Evolutionary conservation across 2,888 invertebrate species (phyloP).

Genomic region (Scaptomyza caliginosa): DNA sequence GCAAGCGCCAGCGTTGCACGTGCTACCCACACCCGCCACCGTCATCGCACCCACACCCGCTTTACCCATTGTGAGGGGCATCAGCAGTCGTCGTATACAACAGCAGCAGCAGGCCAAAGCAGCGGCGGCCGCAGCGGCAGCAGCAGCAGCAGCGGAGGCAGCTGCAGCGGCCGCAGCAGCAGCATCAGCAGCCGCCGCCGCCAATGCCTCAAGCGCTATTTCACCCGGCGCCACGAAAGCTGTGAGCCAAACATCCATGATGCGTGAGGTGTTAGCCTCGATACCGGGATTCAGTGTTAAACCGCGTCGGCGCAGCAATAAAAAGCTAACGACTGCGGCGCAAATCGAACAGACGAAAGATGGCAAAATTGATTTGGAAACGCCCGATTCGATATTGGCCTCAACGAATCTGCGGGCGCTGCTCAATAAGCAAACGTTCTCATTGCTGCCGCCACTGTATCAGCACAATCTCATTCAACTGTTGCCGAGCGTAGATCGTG

Average conservation of each 20-base stretch:
- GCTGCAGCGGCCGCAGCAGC: constrained; percentile 70
- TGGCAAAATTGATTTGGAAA: constrained; percentile 97
- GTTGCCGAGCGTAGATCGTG: constrained; percentile 93
- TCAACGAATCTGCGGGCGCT: constrained; percentile 95
- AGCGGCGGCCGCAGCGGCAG: constrained; percentile 68
- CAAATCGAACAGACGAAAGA: constrained; percentile 96
- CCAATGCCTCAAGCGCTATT: constrained; percentile 34
- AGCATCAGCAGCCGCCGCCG: constrained; percentile 42
- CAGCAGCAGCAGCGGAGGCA: constrained; percentile 72
- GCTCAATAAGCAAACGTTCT: constrained; percentile 96
- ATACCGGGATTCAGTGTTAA: constrained; percentile 95
- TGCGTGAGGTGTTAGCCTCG: constrained; percentile 94
- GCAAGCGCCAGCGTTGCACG: constrained; percentile 16
- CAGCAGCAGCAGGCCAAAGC: constrained; percentile 81
- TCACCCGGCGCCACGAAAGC: constrained; percentile 65
- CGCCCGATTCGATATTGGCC: constrained; percentile 97
- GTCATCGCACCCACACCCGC: constrained; percentile 7
- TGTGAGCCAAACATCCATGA: constrained; percentile 88
- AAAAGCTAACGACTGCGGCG: constrained; percentile 94
- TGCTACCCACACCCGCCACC: constrained; percentile 4
- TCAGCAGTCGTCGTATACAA: constrained; percentile 79
- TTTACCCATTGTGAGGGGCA: constrained; percentile 62
- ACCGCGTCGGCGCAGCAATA: constrained; percentile 89
- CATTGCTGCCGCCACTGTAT: constrained; percentile 92
- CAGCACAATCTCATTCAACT: constrained; percentile 96